phyloP scores from a whole-genome alignment of 2,797 vertebrate species.

The Eospalax fontanierii region DNA sequence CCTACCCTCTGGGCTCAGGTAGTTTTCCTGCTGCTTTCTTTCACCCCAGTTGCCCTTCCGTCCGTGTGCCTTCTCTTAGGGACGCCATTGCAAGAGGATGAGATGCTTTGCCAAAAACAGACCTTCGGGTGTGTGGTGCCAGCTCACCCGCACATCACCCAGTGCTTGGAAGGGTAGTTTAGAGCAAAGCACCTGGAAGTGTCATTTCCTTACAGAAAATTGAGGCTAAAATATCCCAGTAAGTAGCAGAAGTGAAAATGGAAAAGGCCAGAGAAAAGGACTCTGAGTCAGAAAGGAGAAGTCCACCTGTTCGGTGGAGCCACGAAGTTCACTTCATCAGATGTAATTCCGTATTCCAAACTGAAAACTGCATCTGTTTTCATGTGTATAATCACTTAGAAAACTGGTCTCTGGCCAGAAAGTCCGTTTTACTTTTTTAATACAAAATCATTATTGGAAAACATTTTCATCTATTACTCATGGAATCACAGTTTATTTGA shows the following conservation, averaged over 20 bases:
- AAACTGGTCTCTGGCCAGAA: constrained; percentile 28
- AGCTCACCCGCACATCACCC: neutral
- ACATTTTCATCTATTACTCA: neutral
- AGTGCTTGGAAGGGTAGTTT: neutral
- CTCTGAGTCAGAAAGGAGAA: neutral
- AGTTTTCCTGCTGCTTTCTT: neutral
- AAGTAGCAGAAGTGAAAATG: neutral
- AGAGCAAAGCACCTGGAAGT: neutral
- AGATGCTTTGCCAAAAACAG: neutral
- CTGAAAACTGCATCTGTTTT: neutral
- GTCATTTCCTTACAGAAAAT: neutral
- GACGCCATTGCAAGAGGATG: neutral
- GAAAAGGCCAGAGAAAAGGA: neutral
- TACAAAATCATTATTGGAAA: neutral
- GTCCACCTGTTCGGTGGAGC: neutral
- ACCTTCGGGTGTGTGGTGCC: neutral
- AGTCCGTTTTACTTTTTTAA: constrained; percentile 73
- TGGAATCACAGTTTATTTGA: neutral
- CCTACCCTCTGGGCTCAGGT: neutral
- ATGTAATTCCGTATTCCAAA: neutral
- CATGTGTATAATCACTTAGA: neutral
- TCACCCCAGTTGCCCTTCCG: neutral
- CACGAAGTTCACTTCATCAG: neutral
- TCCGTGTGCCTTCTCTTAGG: neutral
- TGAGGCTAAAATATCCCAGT: neutral